A percentile compares a stretch with the other conserved stretches of the same genome.
Conservation (phyloP, 2,797 vertebrate genomes). For the Geotrypetes seraphini region DNA sequence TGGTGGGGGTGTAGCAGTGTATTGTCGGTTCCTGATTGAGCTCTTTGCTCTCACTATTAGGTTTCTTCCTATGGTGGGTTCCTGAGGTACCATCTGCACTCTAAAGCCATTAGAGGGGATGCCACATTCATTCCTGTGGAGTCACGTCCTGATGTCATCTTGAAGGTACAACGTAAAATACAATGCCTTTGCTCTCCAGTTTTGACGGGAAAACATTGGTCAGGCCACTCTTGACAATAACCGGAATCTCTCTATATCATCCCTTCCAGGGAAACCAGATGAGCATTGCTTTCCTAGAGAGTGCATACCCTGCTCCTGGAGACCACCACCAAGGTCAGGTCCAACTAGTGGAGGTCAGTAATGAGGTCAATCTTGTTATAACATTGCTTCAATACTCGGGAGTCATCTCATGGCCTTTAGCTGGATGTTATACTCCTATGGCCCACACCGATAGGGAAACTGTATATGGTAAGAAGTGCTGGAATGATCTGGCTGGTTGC, state of each 20-base stretch:
- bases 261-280: conserved; percentile 85
- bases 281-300: conserved; percentile 82
- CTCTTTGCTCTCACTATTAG: no score
- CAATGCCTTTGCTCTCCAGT: neutral
- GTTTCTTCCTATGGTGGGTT: conserved; percentile 84
- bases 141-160: conserved; percentile 74
- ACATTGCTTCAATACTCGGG: no score
- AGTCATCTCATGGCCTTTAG: no score
- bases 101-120: conserved; percentile 75
- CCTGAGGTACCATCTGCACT: conserved; percentile 73
- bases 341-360: conserved; percentile 81
- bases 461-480: no score
- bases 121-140: conserved; percentile 68
- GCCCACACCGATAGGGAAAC: no score
- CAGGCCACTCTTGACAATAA: neutral
- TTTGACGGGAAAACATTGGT: fast-evolving
- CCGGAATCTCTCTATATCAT: neutral
- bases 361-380: no score
- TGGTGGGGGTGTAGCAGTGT: no score
- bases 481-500: neutral
- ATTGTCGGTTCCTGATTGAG: no score
- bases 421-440: no score
- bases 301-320: conserved; percentile 63
- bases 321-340: conserved; percentile 62
- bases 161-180: conserved; percentile 62